These are phyloP conservation scores for Anolis carolinensis DNA, from an alignment of 2,113 vertebrate species.

Conservation along the genomic window DNA sequence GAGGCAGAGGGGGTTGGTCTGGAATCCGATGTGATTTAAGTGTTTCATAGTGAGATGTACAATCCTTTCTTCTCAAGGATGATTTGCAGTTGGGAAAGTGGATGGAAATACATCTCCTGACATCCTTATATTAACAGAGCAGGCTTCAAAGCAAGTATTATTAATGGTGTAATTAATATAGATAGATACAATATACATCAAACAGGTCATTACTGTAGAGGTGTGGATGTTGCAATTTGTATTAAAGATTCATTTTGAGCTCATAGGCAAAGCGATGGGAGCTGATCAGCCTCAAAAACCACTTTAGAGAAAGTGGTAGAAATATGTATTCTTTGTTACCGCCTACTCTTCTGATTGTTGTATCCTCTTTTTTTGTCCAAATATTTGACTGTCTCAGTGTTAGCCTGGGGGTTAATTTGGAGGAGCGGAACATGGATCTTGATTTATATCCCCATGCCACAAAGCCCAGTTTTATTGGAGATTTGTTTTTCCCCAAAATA, in stretches of 20 bases:
- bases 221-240: constrained; percentile 52
- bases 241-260: constrained; percentile 54
- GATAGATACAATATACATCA: constrained; percentile 57
- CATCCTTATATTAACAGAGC: constrained; percentile 43
- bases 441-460: not conserved
- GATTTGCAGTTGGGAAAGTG: constrained; percentile 31
- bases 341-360: not conserved
- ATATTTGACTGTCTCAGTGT: not conserved
- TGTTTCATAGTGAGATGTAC: not conserved
- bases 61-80: constrained; percentile 26
- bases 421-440: not conserved
- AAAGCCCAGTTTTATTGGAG: not conserved
- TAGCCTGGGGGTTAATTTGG: not conserved
- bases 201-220: constrained; percentile 52
- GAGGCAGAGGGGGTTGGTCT: too few relatives aligned
- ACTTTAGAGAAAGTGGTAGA: constrained; percentile 14
- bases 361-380: fast-evolving
- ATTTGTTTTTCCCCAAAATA: not conserved
- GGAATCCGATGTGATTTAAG: not conserved
- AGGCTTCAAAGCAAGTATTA: constrained; percentile 52
- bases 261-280: constrained; percentile 31
- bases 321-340: not conserved
- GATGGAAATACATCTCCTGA: constrained; percentile 25
- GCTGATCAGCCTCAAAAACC: constrained; percentile 38
- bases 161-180: constrained; percentile 64